Evolutionary conservation across 1,140 invertebrate genomes (phyloP), one percentile per base, ranked within the genome.

Genomic region (Scaptomyza hsui): DNA sequence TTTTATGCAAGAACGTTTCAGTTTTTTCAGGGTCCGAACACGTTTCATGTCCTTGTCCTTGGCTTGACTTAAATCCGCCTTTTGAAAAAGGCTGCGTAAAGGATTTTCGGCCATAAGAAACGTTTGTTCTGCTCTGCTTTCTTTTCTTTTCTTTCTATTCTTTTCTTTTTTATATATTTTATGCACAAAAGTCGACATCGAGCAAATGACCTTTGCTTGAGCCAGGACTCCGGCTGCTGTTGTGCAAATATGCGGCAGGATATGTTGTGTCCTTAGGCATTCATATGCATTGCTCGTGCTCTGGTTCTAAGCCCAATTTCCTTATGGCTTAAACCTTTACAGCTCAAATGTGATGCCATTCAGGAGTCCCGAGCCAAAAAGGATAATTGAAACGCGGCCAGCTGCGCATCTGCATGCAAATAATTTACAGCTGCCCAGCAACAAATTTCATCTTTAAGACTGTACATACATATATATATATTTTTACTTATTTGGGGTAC

Each of bases 1-100:
- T 88, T 89, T 88, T 76, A 88, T 88, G 72, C 83, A 88, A 82
- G 83, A 88, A 82, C 89, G 72, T 78, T 48, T 29, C 61, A 71
- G n/a, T n/a, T n/a, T n/a, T n/a, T n/a, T n/a, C 12, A 37, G 35
- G 68, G 68, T 45, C 56, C 39, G 48, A 42, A 52, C 62, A 62
- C 57, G 65, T 51, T 57, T 26, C 51, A 15, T 51, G 35, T 57
- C 60, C 60, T 45, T 37, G 37, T 45, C 6, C 63, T 72, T 67
- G 63, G 70, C 62, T 53, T 42, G 51, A 60, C 63, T 57, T 51
- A 88, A 86, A 82, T 88, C 74, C 68, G 62, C 71, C 63, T 75
- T 86, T 88, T 80, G 57, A 75, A 86, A 88, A 78, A 75, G 72
- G 86, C 67, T 72, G 64, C 64, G 75, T 67, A 88, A 88, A 88